A percentile compares a stretch with the other conserved stretches of the same genome.
phyloP scores from a whole-genome alignment of 2,113 vertebrate genomes.

The Dromas ardeola region DNA sequence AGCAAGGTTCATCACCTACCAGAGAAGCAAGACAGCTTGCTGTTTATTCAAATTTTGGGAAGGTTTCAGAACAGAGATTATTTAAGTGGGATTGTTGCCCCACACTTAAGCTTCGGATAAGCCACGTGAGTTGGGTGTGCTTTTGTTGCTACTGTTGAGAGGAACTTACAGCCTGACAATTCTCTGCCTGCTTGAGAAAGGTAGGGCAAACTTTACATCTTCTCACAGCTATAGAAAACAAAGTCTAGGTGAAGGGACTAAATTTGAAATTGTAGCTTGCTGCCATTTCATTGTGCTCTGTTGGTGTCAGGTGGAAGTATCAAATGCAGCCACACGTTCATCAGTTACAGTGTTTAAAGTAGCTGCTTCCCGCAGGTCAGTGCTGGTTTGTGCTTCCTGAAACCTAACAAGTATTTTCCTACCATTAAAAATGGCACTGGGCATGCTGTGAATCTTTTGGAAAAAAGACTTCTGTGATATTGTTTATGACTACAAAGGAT shows the following conservation, averaged over 20 bases:
- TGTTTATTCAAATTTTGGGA: not conserved
- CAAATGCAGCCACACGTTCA: not conserved
- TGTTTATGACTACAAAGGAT: not conserved
- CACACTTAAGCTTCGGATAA: rapidly evolving
- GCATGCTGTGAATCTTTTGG: not conserved
- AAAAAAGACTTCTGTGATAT: not conserved
- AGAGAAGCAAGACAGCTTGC: not conserved
- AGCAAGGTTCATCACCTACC: not conserved
- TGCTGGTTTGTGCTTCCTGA: not conserved
- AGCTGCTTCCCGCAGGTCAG: not conserved
- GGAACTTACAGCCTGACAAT: not conserved
- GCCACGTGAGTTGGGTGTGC: rapidly evolving
- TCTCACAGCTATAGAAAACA: not conserved
- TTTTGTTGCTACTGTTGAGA: not conserved
- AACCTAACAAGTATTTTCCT: not conserved
- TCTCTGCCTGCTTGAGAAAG: not conserved
- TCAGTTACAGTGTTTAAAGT: not conserved
- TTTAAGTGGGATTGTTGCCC: not conserved
- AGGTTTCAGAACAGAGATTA: not conserved
- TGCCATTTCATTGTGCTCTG: not conserved
- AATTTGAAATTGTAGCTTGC: not conserved
- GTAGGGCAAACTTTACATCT: not conserved
- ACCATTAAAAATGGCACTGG: not conserved
- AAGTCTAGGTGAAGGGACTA: not conserved
- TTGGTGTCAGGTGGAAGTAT: not conserved